Evolutionary conservation across 2,113 vertebrate species (phyloP).

Genomic region (Parus major): DNA sequence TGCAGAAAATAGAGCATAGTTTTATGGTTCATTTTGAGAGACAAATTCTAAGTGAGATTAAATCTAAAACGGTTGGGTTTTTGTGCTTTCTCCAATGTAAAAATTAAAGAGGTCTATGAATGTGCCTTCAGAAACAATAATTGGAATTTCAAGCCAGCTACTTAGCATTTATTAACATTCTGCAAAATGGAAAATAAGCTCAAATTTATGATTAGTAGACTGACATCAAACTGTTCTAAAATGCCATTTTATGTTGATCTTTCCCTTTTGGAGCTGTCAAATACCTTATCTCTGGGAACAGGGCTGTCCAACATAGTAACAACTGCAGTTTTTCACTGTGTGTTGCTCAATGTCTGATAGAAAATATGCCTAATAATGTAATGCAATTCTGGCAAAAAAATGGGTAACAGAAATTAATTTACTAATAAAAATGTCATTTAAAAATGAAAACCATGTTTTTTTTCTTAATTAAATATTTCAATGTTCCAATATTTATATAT

Average conservation of each 20-base stretch:
- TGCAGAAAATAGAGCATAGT: background rate
- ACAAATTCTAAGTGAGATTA: background rate
- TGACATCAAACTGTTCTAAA: background rate
- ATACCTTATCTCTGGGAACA: background rate
- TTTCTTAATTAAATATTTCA: background rate
- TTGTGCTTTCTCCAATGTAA: background rate
- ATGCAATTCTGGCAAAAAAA: background rate
- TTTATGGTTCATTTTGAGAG: background rate
- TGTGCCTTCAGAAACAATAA: background rate
- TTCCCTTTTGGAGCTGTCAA: background rate
- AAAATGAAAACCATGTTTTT: background rate
- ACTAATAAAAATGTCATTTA: background rate
- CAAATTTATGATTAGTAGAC: background rate
- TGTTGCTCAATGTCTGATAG: background rate
- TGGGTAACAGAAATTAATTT: background rate
- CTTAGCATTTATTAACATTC: background rate
- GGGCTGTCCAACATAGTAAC: background rate
- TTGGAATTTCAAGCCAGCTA: background rate
- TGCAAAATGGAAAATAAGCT: background rate
- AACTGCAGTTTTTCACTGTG: background rate
- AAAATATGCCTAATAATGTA: background rate
- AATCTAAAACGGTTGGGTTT: background rate
- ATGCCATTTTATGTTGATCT: background rate
- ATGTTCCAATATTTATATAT: background rate
- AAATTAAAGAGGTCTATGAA: background rate